phyloP scores from a whole-genome alignment of 2,113 vertebrate genomes.

The Panthera uncia region DNA sequence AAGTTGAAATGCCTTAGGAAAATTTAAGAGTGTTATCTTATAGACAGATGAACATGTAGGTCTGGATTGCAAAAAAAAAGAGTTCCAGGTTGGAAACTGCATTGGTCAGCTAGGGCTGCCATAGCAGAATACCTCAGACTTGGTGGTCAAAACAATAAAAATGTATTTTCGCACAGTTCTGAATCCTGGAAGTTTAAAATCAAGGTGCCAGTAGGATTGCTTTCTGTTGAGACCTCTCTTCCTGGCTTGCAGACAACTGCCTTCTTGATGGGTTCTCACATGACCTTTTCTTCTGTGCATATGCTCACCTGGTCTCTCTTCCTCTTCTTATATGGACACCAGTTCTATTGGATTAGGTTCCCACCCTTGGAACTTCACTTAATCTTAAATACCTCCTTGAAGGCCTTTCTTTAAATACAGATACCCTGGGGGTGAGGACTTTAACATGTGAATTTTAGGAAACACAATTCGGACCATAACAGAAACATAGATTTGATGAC shows the following conservation, averaged over 20 bases:
- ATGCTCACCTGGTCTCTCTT: background rate
- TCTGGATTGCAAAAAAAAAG: background rate
- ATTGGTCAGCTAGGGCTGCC: background rate
- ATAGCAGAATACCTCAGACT: background rate
- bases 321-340: background rate
- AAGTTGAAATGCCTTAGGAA: background rate
- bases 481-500: background rate
- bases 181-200: background rate
- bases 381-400: background rate
- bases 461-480: background rate
- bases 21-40: background rate
- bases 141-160: background rate
- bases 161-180: background rate
- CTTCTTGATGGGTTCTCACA: background rate
- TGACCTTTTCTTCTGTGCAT: background rate
- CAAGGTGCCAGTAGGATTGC: background rate
- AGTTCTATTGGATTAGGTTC: background rate
- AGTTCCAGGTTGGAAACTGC: background rate
- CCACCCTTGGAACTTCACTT: background rate
- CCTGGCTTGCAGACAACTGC: background rate
- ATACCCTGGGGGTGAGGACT: background rate
- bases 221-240: background rate
- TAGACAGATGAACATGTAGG: background rate
- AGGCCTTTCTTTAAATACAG: background rate
- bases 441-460: background rate